Evolutionary conservation across 2,797 vertebrate species (phyloP).

Genomic region (Rhynchonycteris naso): DNA sequence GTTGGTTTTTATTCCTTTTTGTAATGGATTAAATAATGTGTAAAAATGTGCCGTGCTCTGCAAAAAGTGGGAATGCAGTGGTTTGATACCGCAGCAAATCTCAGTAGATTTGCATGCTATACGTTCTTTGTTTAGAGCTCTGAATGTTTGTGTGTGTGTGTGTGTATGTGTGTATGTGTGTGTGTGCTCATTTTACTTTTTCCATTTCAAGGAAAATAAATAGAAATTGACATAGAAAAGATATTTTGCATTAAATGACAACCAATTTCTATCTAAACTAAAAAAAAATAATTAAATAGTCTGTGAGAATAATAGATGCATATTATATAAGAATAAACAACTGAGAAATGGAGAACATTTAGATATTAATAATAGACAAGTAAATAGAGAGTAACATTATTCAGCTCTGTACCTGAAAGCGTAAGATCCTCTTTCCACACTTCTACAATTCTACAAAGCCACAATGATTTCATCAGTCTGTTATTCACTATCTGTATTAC

Average conservation of each 20-base stretch:
- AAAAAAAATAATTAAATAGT: neutral
- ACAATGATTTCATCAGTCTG: neutral
- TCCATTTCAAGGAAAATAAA: neutral
- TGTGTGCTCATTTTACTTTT: neutral
- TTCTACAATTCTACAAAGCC: neutral
- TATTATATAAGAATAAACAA: neutral
- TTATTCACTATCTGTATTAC: neutral
- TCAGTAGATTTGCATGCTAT: neutral
- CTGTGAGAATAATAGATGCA: neutral
- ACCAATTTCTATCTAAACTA: neutral
- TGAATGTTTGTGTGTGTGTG: neutral
- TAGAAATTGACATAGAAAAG: neutral
- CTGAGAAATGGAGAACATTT: neutral
- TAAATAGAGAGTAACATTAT: neutral
- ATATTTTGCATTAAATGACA: neutral
- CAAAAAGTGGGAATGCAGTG: neutral
- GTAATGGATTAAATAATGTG: constrained; percentile 6
- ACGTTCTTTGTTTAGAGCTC: neutral
- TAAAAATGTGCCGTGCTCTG: neutral
- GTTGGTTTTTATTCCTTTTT: constrained; percentile 2
- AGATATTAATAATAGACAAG: neutral
- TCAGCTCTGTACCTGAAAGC: neutral
- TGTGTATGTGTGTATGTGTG: neutral
- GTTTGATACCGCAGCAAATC: neutral
- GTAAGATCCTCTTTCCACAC: neutral